Conservation (phyloP, 1,140 invertebrate species). For the Leptonema lineaticorne region DNA sequence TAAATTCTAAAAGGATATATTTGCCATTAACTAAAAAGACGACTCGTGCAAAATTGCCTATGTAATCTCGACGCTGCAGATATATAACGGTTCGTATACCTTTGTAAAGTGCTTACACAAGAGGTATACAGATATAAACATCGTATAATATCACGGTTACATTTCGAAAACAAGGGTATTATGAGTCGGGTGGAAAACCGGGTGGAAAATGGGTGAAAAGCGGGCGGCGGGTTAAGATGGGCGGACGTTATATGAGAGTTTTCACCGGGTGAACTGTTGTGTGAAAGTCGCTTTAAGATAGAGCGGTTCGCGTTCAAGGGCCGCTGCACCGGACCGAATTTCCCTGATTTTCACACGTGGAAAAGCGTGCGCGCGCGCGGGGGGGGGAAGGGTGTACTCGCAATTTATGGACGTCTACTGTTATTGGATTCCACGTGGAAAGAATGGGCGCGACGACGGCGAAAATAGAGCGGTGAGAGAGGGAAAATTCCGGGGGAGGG, state of each 20-base stretch:
- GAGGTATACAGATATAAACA: too few species aligned
- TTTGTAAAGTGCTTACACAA: too few species aligned
- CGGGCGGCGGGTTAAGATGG: not conserved
- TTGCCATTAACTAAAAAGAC: too few species aligned
- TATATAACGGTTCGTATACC: too few species aligned
- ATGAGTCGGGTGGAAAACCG: too few species aligned
- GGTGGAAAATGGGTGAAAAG: not conserved
- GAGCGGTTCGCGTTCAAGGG: slow-evolving; percentile 12
- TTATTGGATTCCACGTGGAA: slow-evolving; percentile 23
- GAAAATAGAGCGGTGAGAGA: not conserved
- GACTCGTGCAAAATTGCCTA: too few species aligned
- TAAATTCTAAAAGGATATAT: too few species aligned
- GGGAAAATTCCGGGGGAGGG: too few species aligned
- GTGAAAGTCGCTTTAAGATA: not conserved
- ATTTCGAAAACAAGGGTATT: too few species aligned
- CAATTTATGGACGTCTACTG: slow-evolving; percentile 16
- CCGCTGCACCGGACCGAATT: slow-evolving; percentile 18
- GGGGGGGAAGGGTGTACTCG: slow-evolving; percentile 9
- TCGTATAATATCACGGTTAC: too few species aligned
- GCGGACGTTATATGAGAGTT: too few species aligned
- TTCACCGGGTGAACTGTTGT: not conserved
- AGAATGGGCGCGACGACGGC: not conserved
- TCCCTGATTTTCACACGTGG: slow-evolving; percentile 24
- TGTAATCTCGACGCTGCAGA: too few species aligned
- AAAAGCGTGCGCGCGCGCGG: slow-evolving; percentile 16